A percentile compares a stretch with the other conserved stretches of the same genome.
phyloP scores from a whole-genome alignment of 2,888 invertebrate species.

The Odontocolon sp. region DNA sequence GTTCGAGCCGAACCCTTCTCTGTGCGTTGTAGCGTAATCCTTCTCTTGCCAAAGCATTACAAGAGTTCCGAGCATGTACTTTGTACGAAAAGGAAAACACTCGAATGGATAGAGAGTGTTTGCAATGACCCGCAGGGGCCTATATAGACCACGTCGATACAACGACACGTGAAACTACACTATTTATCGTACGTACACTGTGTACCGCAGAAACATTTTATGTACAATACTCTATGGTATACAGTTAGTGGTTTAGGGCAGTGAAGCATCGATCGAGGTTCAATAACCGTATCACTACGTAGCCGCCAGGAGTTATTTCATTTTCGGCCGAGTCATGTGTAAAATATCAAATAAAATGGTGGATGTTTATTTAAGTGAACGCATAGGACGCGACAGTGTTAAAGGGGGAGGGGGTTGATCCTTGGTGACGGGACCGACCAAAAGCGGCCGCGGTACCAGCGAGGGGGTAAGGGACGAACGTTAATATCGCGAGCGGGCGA shows the following conservation, averaged over 20 bases:
- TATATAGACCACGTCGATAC: slow-evolving; percentile 13
- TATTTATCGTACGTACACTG: not conserved
- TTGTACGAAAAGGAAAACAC: slow-evolving; percentile 37
- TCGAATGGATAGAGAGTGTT: slow-evolving; percentile 51
- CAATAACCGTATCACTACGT: slow-evolving; percentile 57
- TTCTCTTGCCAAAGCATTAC: slow-evolving; percentile 36
- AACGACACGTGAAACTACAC: slow-evolving; percentile 15
- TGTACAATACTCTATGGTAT: slow-evolving; percentile 5
- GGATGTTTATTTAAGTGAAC: slow-evolving; percentile 75
- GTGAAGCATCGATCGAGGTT: slow-evolving; percentile 11
- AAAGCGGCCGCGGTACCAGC: slow-evolving; percentile 27
- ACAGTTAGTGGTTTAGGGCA: not conserved
- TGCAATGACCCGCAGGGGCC: slow-evolving; percentile 51
- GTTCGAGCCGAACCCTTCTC: slow-evolving; percentile 6
- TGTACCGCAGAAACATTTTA: not conserved
- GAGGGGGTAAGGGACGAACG: slow-evolving; percentile 71
- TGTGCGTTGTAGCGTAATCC: slow-evolving; percentile 44
- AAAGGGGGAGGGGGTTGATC: slow-evolving; percentile 20
- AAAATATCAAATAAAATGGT: slow-evolving; percentile 77
- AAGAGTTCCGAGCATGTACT: slow-evolving; percentile 22
- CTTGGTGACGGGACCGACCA: slow-evolving; percentile 33
- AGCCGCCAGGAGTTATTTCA: slow-evolving; percentile 70
- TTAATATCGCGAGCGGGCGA: slow-evolving; percentile 76
- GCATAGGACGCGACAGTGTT: slow-evolving; percentile 13
- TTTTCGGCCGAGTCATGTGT: slow-evolving; percentile 74